A percentile compares a stretch with the other conserved stretches of the same genome.
phyloP scores from a whole-genome alignment of 2,797 vertebrate species.

The Champsocephalus gunnari region DNA sequence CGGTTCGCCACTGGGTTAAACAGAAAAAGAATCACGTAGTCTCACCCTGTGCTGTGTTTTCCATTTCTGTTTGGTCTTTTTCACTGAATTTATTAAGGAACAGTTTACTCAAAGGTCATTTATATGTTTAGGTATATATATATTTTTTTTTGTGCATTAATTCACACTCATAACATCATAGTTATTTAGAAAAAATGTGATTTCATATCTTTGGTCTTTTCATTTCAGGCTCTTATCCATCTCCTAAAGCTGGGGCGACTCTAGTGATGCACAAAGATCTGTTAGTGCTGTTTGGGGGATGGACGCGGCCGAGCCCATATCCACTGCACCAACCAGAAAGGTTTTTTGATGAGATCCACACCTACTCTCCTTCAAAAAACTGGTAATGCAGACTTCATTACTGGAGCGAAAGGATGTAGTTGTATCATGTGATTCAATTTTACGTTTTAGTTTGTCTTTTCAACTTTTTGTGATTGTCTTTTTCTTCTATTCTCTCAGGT shows the following conservation, averaged over 20 bases:
- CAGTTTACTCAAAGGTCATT: not conserved
- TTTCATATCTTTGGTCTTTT: constrained; percentile 1
- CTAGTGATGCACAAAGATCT: constrained; percentile 97
- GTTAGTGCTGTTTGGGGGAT: constrained; percentile 96
- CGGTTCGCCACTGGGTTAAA: too few relatives aligned
- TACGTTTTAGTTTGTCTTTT: not conserved
- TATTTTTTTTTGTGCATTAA: not conserved
- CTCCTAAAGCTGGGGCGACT: constrained; percentile 97
- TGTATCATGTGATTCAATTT: not conserved
- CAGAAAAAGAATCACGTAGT: not conserved
- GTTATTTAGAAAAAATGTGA: not conserved
- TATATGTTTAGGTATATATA: too few relatives aligned
- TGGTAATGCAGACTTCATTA: constrained; percentile 84
- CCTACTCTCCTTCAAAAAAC: constrained; percentile 98
- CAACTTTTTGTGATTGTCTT: not conserved
- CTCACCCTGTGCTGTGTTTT: not conserved
- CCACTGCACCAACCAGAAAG: constrained; percentile 97
- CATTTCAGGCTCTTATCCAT: constrained; percentile 94
- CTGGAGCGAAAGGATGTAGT: not conserved
- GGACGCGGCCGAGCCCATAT: constrained; percentile 98
- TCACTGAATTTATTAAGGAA: not conserved
- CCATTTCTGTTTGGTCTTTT: constrained; percentile 5
- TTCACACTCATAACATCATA: not conserved
- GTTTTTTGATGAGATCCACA: constrained; percentile 99
- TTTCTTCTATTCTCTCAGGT: constrained; percentile 82